These are phyloP conservation scores for Scarus forsteni DNA, from an alignment of 2,797 vertebrate genomes.

Conservation along the genomic window DNA sequence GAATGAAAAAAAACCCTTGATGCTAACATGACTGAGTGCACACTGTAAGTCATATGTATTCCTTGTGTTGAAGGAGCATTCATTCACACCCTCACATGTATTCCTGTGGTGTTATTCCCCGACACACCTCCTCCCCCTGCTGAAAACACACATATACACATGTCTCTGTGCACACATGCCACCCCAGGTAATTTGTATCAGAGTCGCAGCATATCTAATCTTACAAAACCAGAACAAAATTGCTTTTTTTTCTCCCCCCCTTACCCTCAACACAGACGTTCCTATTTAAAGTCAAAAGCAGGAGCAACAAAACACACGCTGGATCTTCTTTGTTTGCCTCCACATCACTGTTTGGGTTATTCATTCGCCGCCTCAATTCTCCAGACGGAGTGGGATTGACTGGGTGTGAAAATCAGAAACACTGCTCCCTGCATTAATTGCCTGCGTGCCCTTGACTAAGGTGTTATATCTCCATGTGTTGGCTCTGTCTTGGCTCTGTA, in stretches of 20 bases:
- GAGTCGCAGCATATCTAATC: slow-evolving; percentile 76
- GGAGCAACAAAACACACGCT: slow-evolving; percentile 46
- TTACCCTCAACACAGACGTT: slow-evolving; percentile 35
- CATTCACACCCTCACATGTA: slow-evolving; percentile 35
- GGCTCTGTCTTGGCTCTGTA: slow-evolving; percentile 24
- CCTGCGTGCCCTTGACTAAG: slow-evolving; percentile 45
- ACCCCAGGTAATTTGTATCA: slow-evolving; percentile 66
- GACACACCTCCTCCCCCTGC: slow-evolving; percentile 7
- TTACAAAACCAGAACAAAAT: slow-evolving; percentile 69
- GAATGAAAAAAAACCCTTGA: slow-evolving; percentile 2
- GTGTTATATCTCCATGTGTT: slow-evolving; percentile 8
- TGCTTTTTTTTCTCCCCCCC: slow-evolving; percentile 39
- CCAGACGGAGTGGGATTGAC: slow-evolving; percentile 22
- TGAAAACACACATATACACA: background rate
- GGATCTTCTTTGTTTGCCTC: slow-evolving; percentile 53
- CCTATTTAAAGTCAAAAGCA: slow-evolving; percentile 60
- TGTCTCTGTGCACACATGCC: background rate
- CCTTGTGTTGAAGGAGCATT: slow-evolving; percentile 25
- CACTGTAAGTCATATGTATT: slow-evolving; percentile 22
- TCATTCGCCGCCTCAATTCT: slow-evolving; percentile 39
- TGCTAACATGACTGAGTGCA: slow-evolving; percentile 29
- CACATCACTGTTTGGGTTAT: slow-evolving; percentile 42
- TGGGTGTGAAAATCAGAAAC: slow-evolving; percentile 12
- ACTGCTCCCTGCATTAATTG: slow-evolving; percentile 20
- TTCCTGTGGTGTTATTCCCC: slow-evolving; percentile 35